Evolutionary conservation across 2,888 invertebrate species (phyloP), one percentile per base, ranked within the genome.

Genomic region (Pasiphila rectangulata): DNA sequence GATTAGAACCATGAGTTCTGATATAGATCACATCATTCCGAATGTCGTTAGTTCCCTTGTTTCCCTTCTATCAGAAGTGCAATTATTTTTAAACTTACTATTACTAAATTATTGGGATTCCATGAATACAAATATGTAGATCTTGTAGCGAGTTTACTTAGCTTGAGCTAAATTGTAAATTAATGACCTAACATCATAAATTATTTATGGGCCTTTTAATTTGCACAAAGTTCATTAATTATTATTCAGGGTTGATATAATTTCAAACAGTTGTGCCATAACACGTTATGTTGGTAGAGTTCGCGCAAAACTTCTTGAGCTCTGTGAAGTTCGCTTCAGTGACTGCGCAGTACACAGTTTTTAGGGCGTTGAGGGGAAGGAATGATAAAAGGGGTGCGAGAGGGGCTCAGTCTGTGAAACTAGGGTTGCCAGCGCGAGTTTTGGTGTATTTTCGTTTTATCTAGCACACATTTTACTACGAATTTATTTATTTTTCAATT

Each of bases 11-110:
- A 25, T 25, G 6, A 25, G n/a, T 4, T 17, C 15, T 30, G 30
- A 30, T 30, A 6, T 30, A 29, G n/a, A 15, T n/a, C 15, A 30
- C 7, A 16, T 15, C 30, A 30, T 30, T 30, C 25, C 17, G 9
- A 25, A 10, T 24, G 17, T 25, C 7, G 23, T 37, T 17, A 4
- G 30, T 21, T 29, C 7, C 29, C 39, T 15, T 23, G n/a, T 23
- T 21, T 39, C 23, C 27, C 7, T 43, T 12, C 56, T 62, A 72
- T 75, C 74, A 70, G 78, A 82, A 80, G 83, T 83, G 84, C 79
- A 75, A 76, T 80, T 76, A 75, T 69, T 69, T 55, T 46, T 63
- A 51, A n/a, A 63, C 65, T 61, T 21, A 27, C 32, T 17, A 34
- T 23, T n/a, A 34, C 12, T 37, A 24, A 35, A 40, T 17, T 19